Base-by-base conservation (phyloP, 2,113 vertebrate genomes). In the Rhinopomastus cyanomelas region DNA sequence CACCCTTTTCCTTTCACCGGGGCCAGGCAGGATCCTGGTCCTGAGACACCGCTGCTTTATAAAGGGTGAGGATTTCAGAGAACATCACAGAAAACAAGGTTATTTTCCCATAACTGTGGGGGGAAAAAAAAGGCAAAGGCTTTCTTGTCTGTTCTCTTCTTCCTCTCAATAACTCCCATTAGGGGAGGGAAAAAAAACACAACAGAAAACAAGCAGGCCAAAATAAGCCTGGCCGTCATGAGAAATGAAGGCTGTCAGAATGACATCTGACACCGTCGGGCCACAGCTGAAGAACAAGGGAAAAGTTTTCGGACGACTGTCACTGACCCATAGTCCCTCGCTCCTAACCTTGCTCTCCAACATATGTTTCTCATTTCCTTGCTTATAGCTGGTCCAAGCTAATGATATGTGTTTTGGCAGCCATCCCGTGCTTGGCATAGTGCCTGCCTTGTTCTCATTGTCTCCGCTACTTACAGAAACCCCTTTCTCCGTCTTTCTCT, bases 71-170 rank as follows among this genome's bases (percentile, higher is more conserved):
- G 97, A 98, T 98, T 98, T 98, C 97, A 94, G 97, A 98, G 97
- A 98, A 96, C 98, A 98, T 98, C 97, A 96, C 97, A 96, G 97
- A 98, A 98, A 98, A 98, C 97, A 97, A 97, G 97, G 96, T 97
- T 98, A 98, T 98, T 98, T 99, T 99, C 98, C 98, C 98, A 99
- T 98, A 98, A 98, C 97, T 96, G 97, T 97, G 97, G 67, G 97
- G 67, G 9, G 4, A 97, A 98, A 92, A 74, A 92, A 93, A 94
- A 14, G 64, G 93, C 83, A 85, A 92, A 89, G 61, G 22, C 79
- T 94, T 91, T 96, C 90, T 95, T 88, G 93, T 90, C 95, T 69
- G 82, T 94, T 96, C 94, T 94, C 81, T 93, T 94, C 92, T 79
- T 95, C 92, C 78, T 92, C 94, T 88, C 68, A 59, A 49, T 91